Evolutionary conservation across 2,888 invertebrate species (phyloP).

Genomic region (Rotaria macrura): DNA sequence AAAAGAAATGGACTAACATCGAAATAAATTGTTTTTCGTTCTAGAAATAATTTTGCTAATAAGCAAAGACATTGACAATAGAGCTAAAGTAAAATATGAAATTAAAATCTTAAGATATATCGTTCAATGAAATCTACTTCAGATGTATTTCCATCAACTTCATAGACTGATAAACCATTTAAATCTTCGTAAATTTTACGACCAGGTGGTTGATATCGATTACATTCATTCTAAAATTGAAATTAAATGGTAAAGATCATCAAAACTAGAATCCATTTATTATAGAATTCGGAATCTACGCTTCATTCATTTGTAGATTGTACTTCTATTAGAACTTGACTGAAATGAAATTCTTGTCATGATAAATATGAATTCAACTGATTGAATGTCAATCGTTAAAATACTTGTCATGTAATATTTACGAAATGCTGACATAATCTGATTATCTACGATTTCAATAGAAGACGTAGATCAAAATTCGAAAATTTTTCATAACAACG

Average conservation of each 20-base stretch:
- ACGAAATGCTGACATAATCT: no score
- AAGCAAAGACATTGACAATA: slow-evolving; percentile 92
- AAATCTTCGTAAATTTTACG: slow-evolving; percentile 83
- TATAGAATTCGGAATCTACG: no score
- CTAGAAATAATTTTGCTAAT: slow-evolving; percentile 84
- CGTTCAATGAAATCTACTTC: slow-evolving; percentile 52
- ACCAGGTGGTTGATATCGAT: slow-evolving; percentile 77
- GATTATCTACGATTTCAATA: no score
- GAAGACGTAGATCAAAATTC: no score
- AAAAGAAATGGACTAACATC: slow-evolving; percentile 94
- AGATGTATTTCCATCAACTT: slow-evolving; percentile 87
- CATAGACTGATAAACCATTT: slow-evolving; percentile 83
- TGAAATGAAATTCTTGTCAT: no score
- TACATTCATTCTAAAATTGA: slow-evolving; percentile 64
- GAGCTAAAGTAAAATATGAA: slow-evolving; percentile 49
- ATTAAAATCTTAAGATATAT: not conserved
- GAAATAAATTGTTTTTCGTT: slow-evolving; percentile 93
- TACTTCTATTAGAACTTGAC: no score
- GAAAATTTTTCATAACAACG: no score
- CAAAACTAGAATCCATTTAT: no score
- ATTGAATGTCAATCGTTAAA: no score
- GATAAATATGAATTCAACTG: no score
- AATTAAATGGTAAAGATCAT: not conserved
- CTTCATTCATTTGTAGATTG: no score
- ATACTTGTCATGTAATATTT: no score